Percentiles rank a stretch among this genome's conserved stretches.
phyloP scores from a whole-genome alignment of 2,113 vertebrate species.

The Calidris pugnax region DNA sequence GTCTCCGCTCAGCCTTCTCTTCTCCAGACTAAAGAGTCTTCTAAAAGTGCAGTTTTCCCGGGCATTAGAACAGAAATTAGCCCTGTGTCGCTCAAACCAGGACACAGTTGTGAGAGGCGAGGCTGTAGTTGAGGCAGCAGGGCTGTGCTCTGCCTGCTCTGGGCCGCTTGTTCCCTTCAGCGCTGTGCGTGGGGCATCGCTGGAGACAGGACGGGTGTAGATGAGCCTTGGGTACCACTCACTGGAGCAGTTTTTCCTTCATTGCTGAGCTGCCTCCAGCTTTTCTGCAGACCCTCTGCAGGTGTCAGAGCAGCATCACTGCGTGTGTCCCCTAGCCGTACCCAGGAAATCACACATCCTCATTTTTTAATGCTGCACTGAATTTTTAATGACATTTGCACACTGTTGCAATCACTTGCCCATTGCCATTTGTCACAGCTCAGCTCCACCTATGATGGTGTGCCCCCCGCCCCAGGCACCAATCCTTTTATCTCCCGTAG shows the following conservation, averaged over 20 bases:
- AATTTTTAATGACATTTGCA: not conserved
- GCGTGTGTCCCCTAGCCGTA: not conserved
- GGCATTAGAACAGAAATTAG: not conserved
- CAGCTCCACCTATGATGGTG: not conserved
- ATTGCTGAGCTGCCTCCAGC: accelerated
- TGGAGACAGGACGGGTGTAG: accelerated
- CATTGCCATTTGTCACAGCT: not conserved
- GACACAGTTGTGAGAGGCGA: accelerated
- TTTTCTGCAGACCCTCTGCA: not conserved
- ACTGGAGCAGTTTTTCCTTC: accelerated
- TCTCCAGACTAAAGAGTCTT: too few relatives aligned
- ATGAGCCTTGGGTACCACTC: not conserved
- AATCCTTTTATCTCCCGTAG: not conserved
- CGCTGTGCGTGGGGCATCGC: accelerated
- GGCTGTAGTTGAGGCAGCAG: accelerated
- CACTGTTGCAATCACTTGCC: not conserved
- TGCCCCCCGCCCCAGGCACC: not conserved
- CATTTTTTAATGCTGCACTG: not conserved
- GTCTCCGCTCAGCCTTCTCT: too few relatives aligned
- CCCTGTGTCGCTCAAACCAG: not conserved
- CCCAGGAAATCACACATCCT: not conserved
- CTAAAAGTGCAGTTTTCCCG: not conserved
- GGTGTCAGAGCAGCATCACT: not conserved
- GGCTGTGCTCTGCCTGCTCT: not conserved
- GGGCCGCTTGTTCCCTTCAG: not conserved